A percentile compares a stretch with the other conserved stretches of the same genome.
Evolutionary conservation across 1,140 invertebrate species (phyloP).

Genomic region (Lordiphosa clarofinis): DNA sequence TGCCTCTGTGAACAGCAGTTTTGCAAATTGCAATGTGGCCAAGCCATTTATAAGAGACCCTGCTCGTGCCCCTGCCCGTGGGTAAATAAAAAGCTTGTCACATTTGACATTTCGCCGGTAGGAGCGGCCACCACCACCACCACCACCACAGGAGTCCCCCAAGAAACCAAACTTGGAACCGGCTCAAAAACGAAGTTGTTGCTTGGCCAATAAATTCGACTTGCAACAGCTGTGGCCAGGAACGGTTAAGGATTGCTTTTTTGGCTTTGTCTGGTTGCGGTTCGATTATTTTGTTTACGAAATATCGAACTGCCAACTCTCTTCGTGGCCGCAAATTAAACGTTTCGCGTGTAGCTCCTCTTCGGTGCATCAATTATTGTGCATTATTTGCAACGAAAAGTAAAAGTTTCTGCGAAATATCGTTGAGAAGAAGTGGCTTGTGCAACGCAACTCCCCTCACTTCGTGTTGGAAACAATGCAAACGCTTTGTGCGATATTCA

Average conservation of each 20-base stretch:
- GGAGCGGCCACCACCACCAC: constrained; percentile 6
- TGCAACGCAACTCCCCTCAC: neutral
- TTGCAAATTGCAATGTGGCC: too few relatives aligned
- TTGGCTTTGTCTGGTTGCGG: constrained; percentile 8
- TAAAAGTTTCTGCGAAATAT: constrained; percentile 1
- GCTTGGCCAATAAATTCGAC: constrained; percentile 15
- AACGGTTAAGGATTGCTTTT: constrained; percentile 11
- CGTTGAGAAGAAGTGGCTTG: constrained; percentile 1
- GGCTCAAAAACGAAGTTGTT: constrained; percentile 2
- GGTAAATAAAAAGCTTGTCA: constrained; percentile 13
- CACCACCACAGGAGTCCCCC: constrained; percentile 4
- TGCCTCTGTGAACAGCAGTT: too few relatives aligned
- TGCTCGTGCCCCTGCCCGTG: neutral
- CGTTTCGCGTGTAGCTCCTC: constrained; percentile 12
- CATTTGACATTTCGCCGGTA: constrained; percentile 11
- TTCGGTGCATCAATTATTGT: constrained; percentile 7
- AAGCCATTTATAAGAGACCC: neutral
- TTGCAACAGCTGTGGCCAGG: constrained; percentile 14
- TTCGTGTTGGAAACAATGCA: constrained; percentile 1
- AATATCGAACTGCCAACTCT: constrained; percentile 5
- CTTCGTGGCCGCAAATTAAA: constrained; percentile 2
- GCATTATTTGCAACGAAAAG: constrained; percentile 8
- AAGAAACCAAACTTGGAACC: constrained; percentile 13
- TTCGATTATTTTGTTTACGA: constrained; percentile 5
- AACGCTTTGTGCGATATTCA: constrained; percentile 8